A percentile compares a stretch with the other conserved stretches of the same genome.
phyloP scores from a whole-genome alignment of 2,797 vertebrate genomes.

The Acanthurus lineatus region DNA sequence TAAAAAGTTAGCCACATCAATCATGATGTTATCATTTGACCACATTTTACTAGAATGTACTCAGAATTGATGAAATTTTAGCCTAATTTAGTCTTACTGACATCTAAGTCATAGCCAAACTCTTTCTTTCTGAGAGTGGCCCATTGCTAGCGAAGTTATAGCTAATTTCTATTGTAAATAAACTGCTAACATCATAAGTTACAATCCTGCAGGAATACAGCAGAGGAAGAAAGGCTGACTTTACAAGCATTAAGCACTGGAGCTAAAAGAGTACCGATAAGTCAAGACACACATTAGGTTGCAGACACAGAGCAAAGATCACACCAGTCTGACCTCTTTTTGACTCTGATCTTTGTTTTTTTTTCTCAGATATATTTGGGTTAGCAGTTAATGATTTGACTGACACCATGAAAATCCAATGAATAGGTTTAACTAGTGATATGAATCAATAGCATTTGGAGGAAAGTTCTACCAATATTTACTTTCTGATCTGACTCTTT shows the following conservation, averaged over 20 bases:
- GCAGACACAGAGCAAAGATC: background rate
- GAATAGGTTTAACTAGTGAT: too few species aligned
- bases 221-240: background rate
- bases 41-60: too few species aligned
- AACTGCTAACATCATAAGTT: background rate
- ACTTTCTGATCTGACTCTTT: background rate
- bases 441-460: too few species aligned
- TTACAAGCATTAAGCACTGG: background rate
- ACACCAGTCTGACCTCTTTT: background rate
- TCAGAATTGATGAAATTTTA: too few species aligned
- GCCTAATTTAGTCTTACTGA: background rate
- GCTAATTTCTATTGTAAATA: too few species aligned
- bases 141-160: too few species aligned
- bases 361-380: background rate
- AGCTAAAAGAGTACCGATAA: background rate
- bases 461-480: background rate
- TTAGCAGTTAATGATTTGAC: background rate
- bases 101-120: background rate
- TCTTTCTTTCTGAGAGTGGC: background rate
- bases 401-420: background rate
- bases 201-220: background rate
- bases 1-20: too few species aligned
- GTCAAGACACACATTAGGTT: background rate
- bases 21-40: too few species aligned
- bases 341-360: background rate